Base-by-base conservation (phyloP, 2,888 invertebrate genomes). In the Scaptomyza parva region DNA sequence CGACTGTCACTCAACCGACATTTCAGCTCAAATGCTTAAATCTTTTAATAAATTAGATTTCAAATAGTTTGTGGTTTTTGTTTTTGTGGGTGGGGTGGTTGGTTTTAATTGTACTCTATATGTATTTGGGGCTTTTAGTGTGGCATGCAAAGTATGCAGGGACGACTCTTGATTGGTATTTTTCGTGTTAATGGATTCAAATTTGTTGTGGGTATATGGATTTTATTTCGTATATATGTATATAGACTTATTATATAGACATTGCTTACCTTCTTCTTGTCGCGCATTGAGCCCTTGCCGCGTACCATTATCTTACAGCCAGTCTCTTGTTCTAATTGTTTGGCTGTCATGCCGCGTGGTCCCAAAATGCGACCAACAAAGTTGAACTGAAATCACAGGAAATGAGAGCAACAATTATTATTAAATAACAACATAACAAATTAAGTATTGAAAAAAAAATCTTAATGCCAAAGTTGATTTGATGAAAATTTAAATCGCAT, bases 251-350 rank as follows among this genome's bases (percentile, higher is more conserved):
- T 9, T 12, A 20, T 22, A 18, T n/a, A 22, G 7, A n/a, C 3
- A 90, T 2, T n/a, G 43, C 93, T 93, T 94, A 99, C 99, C 97
- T 99, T 99, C 93, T 98, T 98, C 94, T 99, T 99, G 93, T 99
- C 99, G 92, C 99, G 94, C 99, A 99, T 99, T 67, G 99, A 99
- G 76, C 99, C 99, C 93, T 98, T 98, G 92, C 99, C 99, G 93
- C 99, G 95, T 90, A 99, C 99, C 99, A 99, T 99, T 91, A 99
- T 99, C 95, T 99, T 99, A 93, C 99, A 99, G 88, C 99, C 99
- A 89, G 99, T 99, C 94, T 99, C 99, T 93, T 99, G 98, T 93
- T 99, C 99, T 92, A 99, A 93, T 94, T 99, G 99, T 93, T 99
- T 99, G 55, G 99, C 99, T 80, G 99, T 99, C 99, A 99, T 99